These are phyloP conservation scores for Sebastes minor DNA, from an alignment of 2,797 vertebrate genomes.

Conservation along the genomic window DNA sequence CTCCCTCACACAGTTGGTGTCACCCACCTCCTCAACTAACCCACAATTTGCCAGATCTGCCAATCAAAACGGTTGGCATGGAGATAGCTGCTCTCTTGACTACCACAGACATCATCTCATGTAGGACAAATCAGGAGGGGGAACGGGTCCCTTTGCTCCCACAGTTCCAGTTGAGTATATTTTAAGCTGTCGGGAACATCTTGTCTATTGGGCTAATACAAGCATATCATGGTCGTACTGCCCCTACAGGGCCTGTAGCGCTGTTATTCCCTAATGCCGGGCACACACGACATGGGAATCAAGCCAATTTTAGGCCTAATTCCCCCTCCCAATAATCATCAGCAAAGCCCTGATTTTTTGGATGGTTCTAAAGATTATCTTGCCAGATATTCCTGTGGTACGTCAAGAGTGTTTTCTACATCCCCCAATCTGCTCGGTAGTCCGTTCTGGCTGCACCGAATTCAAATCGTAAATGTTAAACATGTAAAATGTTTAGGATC, in stretches of 20 bases:
- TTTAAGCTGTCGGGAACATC: conserved; percentile 33
- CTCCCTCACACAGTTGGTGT: background rate
- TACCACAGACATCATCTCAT: conserved; percentile 41
- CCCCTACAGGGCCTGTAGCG: conserved; percentile 30
- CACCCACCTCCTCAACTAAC: background rate
- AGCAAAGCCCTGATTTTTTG: too few species aligned
- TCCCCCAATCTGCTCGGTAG: too few species aligned
- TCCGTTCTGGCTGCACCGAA: too few species aligned
- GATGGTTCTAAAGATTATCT: too few species aligned
- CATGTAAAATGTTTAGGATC: too few species aligned
- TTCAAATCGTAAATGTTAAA: too few species aligned
- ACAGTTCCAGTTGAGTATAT: conserved; percentile 26
- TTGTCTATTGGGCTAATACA: conserved; percentile 35
- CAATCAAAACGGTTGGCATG: conserved; percentile 57
- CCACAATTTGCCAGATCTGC: conserved; percentile 35
- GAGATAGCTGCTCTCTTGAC: conserved; percentile 44
- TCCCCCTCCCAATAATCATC: too few species aligned
- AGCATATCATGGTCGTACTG: background rate
- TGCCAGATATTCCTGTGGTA: too few species aligned
- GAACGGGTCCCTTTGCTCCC: conserved; percentile 39
- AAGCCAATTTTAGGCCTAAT: too few species aligned
- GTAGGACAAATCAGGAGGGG: conserved; percentile 50
- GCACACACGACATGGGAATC: too few species aligned
- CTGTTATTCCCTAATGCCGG: conserved; percentile 8
- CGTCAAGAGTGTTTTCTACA: too few species aligned